Evolutionary conservation across 1,140 invertebrate species (phyloP).

Genomic region (Piezodorus guildinii): DNA sequence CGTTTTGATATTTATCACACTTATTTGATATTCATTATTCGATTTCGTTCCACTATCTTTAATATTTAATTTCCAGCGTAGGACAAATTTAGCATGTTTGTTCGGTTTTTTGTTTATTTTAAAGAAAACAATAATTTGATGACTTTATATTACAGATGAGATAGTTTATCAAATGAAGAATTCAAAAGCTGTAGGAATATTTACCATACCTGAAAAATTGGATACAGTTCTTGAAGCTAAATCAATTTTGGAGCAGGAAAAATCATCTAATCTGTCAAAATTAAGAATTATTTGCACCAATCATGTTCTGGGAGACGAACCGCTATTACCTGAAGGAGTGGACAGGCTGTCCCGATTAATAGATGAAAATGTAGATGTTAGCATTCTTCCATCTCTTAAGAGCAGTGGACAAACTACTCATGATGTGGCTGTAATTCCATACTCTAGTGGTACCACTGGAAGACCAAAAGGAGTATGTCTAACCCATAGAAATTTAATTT

Average conservation of each 20-base stretch:
- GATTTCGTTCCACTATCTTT: no score
- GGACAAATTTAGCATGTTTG: no score
- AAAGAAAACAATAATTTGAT: not conserved
- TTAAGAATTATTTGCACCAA: not conserved
- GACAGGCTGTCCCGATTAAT: not conserved
- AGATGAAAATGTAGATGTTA: not conserved
- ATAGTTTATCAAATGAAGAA: conserved; percentile 54
- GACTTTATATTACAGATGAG: conserved; percentile 47
- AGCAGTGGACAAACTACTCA: not conserved
- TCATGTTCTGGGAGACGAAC: not conserved
- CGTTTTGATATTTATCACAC: no score
- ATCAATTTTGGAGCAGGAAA: not conserved
- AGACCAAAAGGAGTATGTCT: conserved; percentile 83
- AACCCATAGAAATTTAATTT: conserved; percentile 62
- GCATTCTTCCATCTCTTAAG: not conserved
- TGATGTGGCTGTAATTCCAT: conserved; percentile 43
- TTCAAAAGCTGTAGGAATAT: conserved; percentile 50
- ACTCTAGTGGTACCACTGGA: conserved; percentile 81
- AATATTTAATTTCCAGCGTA: no score
- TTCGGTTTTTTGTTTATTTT: no score
- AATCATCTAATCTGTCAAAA: not conserved
- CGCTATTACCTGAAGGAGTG: not conserved
- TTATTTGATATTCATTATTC: no score
- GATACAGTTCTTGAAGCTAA: conserved; percentile 5
- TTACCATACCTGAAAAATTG: conserved; percentile 41